phyloP scores from a whole-genome alignment of 2,888 invertebrate genomes.

The Rhamnusium bicolor region DNA sequence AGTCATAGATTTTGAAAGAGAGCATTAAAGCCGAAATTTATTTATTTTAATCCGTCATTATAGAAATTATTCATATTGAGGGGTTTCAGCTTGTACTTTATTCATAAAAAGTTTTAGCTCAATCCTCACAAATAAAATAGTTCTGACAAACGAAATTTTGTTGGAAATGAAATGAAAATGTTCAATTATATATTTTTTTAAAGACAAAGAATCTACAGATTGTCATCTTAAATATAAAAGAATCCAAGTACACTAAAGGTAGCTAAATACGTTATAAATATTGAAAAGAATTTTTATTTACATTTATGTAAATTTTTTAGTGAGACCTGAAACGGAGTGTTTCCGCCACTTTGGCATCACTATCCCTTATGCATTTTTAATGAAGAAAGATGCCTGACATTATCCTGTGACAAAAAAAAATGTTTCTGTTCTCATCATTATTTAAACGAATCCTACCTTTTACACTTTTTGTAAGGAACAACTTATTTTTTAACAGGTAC shows the following conservation, averaged over 20 bases:
- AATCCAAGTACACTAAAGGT: not conserved
- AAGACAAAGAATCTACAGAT: not conserved
- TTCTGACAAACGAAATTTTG: too few species aligned
- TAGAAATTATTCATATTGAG: too few species aligned
- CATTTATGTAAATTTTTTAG: not conserved
- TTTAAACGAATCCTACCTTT: not conserved
- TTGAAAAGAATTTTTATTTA: not conserved
- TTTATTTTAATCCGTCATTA: too few species aligned
- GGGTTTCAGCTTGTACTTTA: too few species aligned
- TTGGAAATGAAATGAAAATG: too few species aligned
- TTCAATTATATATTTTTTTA: too few species aligned
- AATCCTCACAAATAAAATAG: too few species aligned
- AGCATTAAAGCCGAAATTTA: too few species aligned
- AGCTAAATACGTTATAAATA: not conserved
- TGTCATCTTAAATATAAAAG: not conserved
- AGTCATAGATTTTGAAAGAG: too few species aligned
- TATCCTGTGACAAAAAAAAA: not conserved
- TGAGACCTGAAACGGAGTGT: not conserved
- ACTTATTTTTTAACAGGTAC: too few species aligned
- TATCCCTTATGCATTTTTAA: not conserved
- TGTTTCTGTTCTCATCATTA: not conserved
- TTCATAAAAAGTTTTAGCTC: too few species aligned
- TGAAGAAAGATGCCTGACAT: not conserved
- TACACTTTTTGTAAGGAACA: too few species aligned
- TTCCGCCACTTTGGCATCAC: not conserved